phyloP scores from a whole-genome alignment of 1,140 invertebrate species.

The Leptinotarsa lineolata region DNA sequence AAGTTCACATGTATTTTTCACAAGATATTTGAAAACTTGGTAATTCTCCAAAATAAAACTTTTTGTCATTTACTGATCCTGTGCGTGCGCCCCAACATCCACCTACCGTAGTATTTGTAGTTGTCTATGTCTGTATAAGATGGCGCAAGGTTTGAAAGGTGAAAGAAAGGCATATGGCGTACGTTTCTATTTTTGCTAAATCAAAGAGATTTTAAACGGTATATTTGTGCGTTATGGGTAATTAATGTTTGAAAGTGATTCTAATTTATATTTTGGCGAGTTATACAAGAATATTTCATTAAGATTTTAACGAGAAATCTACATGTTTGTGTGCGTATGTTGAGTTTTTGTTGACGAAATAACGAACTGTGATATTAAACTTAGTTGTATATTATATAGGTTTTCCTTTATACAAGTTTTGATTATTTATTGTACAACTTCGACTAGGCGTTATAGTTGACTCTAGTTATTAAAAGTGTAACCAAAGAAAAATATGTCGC shows the following conservation, averaged over 20 bases:
- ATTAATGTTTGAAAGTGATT: slow-evolving; percentile 34
- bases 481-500: slow-evolving; percentile 46
- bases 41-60: too few species aligned
- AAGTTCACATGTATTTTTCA: too few species aligned
- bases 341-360: slow-evolving; percentile 52
- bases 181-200: slow-evolving; percentile 53
- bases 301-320: slow-evolving; percentile 43
- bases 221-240: slow-evolving; percentile 38
- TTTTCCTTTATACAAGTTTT: slow-evolving; percentile 48
- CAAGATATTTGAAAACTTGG: too few species aligned
- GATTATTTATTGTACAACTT: slow-evolving; percentile 49
- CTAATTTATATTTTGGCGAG: slow-evolving; percentile 34
- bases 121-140: slow-evolving; percentile 31
- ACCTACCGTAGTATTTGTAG: slow-evolving; percentile 4
- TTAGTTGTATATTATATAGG: slow-evolving; percentile 49
- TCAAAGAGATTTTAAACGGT: slow-evolving; percentile 38
- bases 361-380: slow-evolving; percentile 53
- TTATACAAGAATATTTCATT: slow-evolving; percentile 38
- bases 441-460: slow-evolving; percentile 40
- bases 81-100: too few species aligned
- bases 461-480: slow-evolving; percentile 34
- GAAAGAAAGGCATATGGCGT: slow-evolving; percentile 53
- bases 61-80: too few species aligned
- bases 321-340: slow-evolving; percentile 49
- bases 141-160: slow-evolving; percentile 36